Evolutionary conservation across 2,797 vertebrate genomes (phyloP).

Genomic region (Sebastes steindachneri): DNA sequence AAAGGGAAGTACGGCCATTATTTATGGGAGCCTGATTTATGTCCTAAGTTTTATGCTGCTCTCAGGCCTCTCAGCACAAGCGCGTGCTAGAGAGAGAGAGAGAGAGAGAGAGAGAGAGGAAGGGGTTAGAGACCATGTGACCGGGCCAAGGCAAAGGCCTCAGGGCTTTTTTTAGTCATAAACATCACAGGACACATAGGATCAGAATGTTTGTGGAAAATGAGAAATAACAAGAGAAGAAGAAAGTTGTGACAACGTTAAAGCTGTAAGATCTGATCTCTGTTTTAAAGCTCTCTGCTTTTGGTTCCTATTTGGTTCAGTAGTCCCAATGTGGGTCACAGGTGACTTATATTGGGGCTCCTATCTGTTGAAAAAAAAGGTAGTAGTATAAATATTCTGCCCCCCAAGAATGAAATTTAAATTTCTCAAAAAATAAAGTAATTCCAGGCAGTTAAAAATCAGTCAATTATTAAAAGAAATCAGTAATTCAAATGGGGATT

Average conservation of each 20-base stretch:
- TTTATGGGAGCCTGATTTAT: slow-evolving; percentile 81
- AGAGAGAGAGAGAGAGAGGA: neutral
- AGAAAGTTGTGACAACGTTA: neutral
- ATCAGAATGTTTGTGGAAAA: neutral
- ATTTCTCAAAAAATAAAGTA: neutral
- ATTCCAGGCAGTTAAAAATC: too few relatives aligned
- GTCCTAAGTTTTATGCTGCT: slow-evolving; percentile 65
- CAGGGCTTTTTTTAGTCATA: slow-evolving; percentile 32
- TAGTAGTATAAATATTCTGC: neutral
- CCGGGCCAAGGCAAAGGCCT: slow-evolving; percentile 17
- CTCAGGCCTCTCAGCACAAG: slow-evolving; percentile 43
- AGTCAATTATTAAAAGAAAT: neutral
- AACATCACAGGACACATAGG: slow-evolving; percentile 13
- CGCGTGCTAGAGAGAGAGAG: neutral
- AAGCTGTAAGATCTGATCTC: neutral
- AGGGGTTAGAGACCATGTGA: slow-evolving; percentile 48
- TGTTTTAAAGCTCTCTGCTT: neutral
- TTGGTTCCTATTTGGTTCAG: neutral
- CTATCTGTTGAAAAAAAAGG: neutral
- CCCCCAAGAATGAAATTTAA: neutral
- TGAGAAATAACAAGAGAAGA: neutral
- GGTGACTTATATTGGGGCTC: neutral
- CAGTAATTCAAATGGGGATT: neutral
- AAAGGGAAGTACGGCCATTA: slow-evolving; percentile 75
- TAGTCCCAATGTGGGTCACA: neutral